Conservation (phyloP, 2,888 invertebrate genomes). For the Harpagoxenus sublaevis region DNA sequence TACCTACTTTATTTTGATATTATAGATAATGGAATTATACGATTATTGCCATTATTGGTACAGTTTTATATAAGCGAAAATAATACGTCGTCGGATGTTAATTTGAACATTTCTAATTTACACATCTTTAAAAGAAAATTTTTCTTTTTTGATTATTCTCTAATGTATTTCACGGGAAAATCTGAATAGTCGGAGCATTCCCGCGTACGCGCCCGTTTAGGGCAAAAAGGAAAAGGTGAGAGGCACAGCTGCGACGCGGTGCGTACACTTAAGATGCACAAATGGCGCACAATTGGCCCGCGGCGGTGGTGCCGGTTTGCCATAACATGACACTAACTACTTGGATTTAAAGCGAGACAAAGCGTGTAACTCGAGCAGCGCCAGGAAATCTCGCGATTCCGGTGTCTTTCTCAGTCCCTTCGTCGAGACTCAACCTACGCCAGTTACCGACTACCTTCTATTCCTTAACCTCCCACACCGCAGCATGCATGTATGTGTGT, state of each 20-base stretch:
- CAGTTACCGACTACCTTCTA: conserved; percentile 20
- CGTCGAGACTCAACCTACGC: conserved; percentile 37
- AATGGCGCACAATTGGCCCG: conserved; percentile 69
- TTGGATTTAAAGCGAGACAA: conserved; percentile 81
- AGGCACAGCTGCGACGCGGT: conserved; percentile 64
- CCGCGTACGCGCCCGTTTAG: conserved; percentile 36
- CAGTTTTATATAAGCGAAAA: too few relatives aligned
- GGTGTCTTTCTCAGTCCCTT: conserved; percentile 42
- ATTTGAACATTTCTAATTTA: neutral
- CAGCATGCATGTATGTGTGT: neutral
- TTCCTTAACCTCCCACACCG: conserved; percentile 36
- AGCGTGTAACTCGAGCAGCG: conserved; percentile 80
- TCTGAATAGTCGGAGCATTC: neutral
- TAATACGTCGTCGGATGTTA: neutral
- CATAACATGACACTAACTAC: conserved; percentile 81
- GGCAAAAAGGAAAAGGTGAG: conserved; percentile 71
- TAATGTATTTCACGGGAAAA: neutral
- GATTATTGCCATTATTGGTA: neutral
- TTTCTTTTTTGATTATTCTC: neutral
- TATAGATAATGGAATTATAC: neutral
- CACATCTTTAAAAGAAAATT: neutral
- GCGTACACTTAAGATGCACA: conserved; percentile 43
- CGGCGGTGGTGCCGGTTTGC: conserved; percentile 53
- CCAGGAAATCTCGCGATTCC: conserved; percentile 79
- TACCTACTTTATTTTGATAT: neutral